Conservation (phyloP, 2,888 invertebrate genomes). For the Aromia moschata region DNA sequence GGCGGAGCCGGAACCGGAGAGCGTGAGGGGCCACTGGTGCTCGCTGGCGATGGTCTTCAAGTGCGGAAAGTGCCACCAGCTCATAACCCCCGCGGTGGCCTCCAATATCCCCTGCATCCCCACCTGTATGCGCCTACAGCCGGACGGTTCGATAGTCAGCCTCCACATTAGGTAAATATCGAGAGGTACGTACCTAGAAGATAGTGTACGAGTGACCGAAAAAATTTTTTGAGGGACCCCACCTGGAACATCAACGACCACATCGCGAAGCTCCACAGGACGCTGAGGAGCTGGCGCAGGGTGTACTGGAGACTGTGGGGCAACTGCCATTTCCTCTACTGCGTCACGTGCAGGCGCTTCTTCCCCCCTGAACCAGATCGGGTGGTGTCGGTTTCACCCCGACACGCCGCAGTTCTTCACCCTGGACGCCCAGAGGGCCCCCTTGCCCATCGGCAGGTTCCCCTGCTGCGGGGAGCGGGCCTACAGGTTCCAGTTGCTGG, state of each 20-base stretch:
- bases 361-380: constrained; percentile 81
- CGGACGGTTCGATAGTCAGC: constrained; percentile 76
- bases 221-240: constrained; percentile 71
- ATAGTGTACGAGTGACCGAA: neutral
- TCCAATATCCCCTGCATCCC: constrained; percentile 78
- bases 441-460: constrained; percentile 75
- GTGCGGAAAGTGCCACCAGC: constrained; percentile 79
- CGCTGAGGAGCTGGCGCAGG: constrained; percentile 83
- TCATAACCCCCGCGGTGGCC: constrained; percentile 76
- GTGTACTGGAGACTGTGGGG: constrained; percentile 97
- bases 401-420: constrained; percentile 79
- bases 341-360: constrained; percentile 79
- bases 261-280: constrained; percentile 77
- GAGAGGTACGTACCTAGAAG: neutral
- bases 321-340: constrained; percentile 86
- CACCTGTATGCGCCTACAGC: constrained; percentile 76
- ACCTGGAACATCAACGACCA: constrained; percentile 86
- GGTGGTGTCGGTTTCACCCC: constrained; percentile 85
- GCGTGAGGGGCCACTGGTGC: constrained; percentile 81
- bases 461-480: constrained; percentile 90
- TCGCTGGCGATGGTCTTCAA: constrained; percentile 81
- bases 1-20: constrained; percentile 79
- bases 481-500: constrained; percentile 78
- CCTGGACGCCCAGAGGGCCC: constrained; percentile 71
- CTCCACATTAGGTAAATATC: constrained; percentile 68